phyloP scores from a whole-genome alignment of 2,113 vertebrate genomes.

The Sitta europaea region DNA sequence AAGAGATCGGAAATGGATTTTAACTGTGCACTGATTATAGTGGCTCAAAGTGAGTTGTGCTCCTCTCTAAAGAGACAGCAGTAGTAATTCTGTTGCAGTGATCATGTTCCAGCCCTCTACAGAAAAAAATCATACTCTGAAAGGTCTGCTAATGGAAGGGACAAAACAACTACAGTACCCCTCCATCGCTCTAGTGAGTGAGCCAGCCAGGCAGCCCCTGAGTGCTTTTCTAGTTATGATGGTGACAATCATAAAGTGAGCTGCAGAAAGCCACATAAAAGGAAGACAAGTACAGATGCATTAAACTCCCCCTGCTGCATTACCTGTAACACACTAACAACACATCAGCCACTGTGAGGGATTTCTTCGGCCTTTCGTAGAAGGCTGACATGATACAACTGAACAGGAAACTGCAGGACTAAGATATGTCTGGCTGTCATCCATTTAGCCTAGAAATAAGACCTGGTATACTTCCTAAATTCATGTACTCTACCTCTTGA shows the following conservation, averaged over 20 bases:
- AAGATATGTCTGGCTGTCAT: neutral
- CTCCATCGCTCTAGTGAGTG: neutral
- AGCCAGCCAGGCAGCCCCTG: neutral
- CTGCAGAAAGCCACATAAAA: neutral
- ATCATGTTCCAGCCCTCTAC: neutral
- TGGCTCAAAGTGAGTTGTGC: neutral
- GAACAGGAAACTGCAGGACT: neutral
- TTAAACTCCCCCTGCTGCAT: neutral
- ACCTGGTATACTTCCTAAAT: neutral
- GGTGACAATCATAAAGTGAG: neutral
- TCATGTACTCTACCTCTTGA: neutral
- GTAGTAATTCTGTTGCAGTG: neutral
- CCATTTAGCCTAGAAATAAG: neutral
- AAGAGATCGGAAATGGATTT: neutral
- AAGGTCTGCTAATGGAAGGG: neutral
- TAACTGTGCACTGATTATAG: neutral
- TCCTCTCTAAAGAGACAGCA: neutral
- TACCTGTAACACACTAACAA: neutral
- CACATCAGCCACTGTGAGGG: neutral
- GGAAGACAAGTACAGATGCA: neutral
- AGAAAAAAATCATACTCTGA: neutral
- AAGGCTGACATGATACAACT: neutral
- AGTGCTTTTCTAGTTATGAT: neutral
- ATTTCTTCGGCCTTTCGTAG: neutral
- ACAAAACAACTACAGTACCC: neutral